Percentiles rank a stretch among this genome's conserved stretches.
Evolutionary conservation across 1,140 invertebrate genomes (phyloP).

Genomic region (Araneus ventricosus): DNA sequence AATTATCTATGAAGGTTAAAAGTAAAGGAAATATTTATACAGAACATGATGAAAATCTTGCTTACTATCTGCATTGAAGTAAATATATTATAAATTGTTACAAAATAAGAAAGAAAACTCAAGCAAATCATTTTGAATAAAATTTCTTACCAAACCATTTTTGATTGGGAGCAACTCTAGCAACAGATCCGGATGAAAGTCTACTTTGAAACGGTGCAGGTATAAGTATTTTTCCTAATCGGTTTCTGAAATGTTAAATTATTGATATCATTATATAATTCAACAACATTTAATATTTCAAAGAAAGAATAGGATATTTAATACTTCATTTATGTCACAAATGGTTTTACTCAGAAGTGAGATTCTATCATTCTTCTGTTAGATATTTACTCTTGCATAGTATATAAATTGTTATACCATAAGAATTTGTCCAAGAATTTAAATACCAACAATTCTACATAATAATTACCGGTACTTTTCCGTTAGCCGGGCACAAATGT

Average conservation of each 20-base stretch:
- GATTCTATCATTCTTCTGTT: neutral
- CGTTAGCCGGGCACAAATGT: too few species aligned
- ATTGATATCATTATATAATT: neutral
- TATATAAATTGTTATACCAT: neutral
- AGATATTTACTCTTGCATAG: neutral
- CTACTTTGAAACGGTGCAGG: constrained; percentile 97
- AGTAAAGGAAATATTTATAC: neutral
- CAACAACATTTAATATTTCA: neutral
- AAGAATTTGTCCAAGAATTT: too few species aligned
- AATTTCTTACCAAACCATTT: constrained; percentile 97
- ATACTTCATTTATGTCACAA: neutral
- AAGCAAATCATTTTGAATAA: neutral
- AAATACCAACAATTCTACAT: too few species aligned
- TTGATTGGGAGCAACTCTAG: constrained; percentile 97
- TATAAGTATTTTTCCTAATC: constrained; percentile 93
- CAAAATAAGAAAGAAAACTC: neutral
- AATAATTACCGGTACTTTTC: too few species aligned
- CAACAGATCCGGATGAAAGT: constrained; percentile 92
- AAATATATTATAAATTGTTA: neutral
- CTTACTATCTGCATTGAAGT: neutral
- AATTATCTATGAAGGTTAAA: too few species aligned
- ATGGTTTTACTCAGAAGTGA: neutral
- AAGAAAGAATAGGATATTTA: neutral
- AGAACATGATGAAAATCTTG: neutral
- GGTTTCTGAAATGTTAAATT: constrained; percentile 83